These are phyloP conservation scores for Torymus auratus DNA, from an alignment of 2,888 invertebrate genomes.

Conservation along the genomic window DNA sequence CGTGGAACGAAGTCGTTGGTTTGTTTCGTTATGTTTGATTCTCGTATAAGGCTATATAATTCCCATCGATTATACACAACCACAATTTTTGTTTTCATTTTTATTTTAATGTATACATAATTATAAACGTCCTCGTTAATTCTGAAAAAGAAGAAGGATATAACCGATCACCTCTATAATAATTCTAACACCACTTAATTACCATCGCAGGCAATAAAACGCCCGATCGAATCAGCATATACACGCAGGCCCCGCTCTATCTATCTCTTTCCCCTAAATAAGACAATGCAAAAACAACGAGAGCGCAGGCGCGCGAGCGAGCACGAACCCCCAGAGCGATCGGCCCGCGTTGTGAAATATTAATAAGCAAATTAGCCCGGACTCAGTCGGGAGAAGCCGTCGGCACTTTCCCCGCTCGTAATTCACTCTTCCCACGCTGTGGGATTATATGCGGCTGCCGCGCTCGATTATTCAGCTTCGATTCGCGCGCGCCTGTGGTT, in stretches of 20 bases:
- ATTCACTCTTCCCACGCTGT: conserved; percentile 58
- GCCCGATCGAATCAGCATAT: too few relatives aligned
- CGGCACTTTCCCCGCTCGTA: conserved; percentile 52
- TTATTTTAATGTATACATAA: too few relatives aligned
- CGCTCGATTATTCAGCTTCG: conserved; percentile 44
- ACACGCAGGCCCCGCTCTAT: too few relatives aligned
- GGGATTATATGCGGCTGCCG: background rate
- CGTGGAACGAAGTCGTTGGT: conserved; percentile 22
- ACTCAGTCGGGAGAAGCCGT: conserved; percentile 61
- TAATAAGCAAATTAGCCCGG: conserved; percentile 75
- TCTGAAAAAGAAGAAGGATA: too few relatives aligned
- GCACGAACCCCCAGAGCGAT: conserved; percentile 68
- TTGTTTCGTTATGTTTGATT: background rate
- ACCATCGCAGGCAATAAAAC: too few relatives aligned
- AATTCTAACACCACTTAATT: too few relatives aligned
- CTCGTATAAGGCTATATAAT: too few relatives aligned
- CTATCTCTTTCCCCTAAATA: too few relatives aligned
- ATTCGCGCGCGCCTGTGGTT: conserved; percentile 14
- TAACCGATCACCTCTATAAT: background rate
- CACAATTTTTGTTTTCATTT: too few relatives aligned
- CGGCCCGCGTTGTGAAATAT: conserved; percentile 72
- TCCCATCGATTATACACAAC: too few relatives aligned
- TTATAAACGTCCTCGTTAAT: too few relatives aligned
- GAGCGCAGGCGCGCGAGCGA: conserved; percentile 1
- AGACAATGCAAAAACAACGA: background rate